A percentile compares a stretch with the other conserved stretches of the same genome.
These are phyloP conservation scores for Strix uralensis DNA, from an alignment of 2,113 vertebrate genomes.

Conservation along the genomic window DNA sequence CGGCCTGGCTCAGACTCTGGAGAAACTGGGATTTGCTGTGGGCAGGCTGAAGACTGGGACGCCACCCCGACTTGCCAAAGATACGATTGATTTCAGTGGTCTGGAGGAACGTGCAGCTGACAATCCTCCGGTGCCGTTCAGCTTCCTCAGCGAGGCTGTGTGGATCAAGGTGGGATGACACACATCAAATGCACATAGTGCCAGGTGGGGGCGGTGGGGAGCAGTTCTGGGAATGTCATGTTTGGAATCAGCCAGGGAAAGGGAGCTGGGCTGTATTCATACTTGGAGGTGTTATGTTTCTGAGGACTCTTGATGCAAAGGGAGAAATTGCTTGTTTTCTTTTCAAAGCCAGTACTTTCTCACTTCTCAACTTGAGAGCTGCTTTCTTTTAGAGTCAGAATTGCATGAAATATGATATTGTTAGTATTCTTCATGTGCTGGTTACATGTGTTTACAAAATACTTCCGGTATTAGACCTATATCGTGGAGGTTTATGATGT, in stretches of 20 bases:
- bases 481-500: neutral
- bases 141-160: conserved; percentile 85
- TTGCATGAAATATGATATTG: neutral
- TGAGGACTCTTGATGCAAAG: neutral
- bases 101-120: conserved; percentile 77
- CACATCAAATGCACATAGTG: fast-evolving
- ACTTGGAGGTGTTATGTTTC: neutral
- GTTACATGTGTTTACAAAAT: neutral
- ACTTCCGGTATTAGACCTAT: neutral
- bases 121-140: conserved; percentile 84
- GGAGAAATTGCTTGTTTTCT: neutral
- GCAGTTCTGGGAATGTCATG: fast-evolving
- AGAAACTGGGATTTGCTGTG: conserved; percentile 82
- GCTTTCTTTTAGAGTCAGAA: neutral
- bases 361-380: neutral
- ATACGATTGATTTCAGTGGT: conserved; percentile 81
- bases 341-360: neutral
- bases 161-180: conserved; percentile 77
- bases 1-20: conserved; percentile 84
- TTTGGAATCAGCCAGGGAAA: neutral
- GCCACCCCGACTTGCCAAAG: conserved; percentile 87
- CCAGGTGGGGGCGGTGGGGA: too few relatives aligned
- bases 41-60: conserved; percentile 93
- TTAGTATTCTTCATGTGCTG: neutral
- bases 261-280: neutral